These are phyloP conservation scores for Sus cebifrons DNA, from an alignment of 2,797 vertebrate species.

Conservation along the genomic window DNA sequence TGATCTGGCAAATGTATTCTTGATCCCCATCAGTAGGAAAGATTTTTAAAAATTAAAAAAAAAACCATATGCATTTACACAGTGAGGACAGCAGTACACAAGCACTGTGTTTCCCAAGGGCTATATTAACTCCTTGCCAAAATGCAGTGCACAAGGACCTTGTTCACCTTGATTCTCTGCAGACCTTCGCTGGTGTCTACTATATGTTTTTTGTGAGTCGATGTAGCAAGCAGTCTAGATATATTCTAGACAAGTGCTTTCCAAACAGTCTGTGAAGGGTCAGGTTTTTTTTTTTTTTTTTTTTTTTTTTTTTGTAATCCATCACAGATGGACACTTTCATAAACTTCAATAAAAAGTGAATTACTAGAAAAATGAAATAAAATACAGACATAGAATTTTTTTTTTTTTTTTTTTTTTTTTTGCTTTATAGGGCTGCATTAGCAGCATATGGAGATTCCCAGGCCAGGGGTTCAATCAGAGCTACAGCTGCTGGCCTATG, in stretches of 20 bases:
- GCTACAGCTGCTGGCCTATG: too few species aligned
- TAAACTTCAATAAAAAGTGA: slow-evolving; percentile 42
- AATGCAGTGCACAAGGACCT: neutral
- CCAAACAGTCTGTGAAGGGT: slow-evolving; percentile 33
- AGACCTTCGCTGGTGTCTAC: neutral
- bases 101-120: neutral
- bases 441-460: too few species aligned
- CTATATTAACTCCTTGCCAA: neutral
- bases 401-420: too few species aligned
- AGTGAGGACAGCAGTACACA: slow-evolving; percentile 25
- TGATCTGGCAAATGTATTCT: neutral
- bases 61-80: slow-evolving; percentile 3
- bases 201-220: neutral
- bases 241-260: neutral
- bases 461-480: too few species aligned
- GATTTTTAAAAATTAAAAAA: neutral
- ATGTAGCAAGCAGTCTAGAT: neutral
- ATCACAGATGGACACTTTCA: slow-evolving; percentile 24
- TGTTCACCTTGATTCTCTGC: neutral
- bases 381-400: neutral
- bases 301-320: neutral
- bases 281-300: neutral
- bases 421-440: too few species aligned
- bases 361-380: slow-evolving; percentile 43
- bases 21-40: slow-evolving; percentile 49